These are phyloP conservation scores for Mya arenaria DNA, from an alignment of 1,140 invertebrate species.

Conservation along the genomic window DNA sequence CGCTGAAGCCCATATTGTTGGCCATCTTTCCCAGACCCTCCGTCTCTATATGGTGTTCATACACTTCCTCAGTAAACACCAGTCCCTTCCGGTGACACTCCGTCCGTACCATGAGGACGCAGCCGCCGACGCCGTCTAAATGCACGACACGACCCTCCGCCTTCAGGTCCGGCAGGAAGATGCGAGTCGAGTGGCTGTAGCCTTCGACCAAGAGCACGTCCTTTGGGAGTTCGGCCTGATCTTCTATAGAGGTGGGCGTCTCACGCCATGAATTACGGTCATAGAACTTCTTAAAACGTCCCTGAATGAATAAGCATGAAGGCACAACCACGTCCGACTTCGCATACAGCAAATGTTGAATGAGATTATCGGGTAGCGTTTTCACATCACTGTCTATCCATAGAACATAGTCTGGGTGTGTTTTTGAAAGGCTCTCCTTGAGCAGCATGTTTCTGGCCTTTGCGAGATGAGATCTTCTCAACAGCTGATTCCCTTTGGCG, in stretches of 20 bases:
- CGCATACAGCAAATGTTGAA: conserved; percentile 74
- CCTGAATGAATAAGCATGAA: conserved; percentile 65
- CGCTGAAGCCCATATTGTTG: conserved; percentile 66
- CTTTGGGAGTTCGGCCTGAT: conserved; percentile 57
- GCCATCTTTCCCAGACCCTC: conserved; percentile 78
- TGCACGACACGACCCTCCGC: conserved; percentile 73
- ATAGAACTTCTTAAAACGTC: conserved; percentile 64
- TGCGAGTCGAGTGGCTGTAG: conserved; percentile 67
- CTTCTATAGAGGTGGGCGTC: conserved; percentile 66
- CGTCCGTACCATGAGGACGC: conserved; percentile 69
- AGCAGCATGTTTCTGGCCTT: conserved; percentile 72
- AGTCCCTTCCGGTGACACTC: conserved; percentile 73
- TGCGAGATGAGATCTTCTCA: conserved; percentile 72
- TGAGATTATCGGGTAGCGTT: conserved; percentile 68
- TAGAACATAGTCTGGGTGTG: conserved; percentile 71
- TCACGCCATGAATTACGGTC: conserved; percentile 79
- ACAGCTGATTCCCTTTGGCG: conserved; percentile 59
- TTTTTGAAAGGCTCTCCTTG: conserved; percentile 55
- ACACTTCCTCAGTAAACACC: conserved; percentile 71
- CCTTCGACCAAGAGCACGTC: conserved; percentile 74
- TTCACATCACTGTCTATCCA: conserved; percentile 77
- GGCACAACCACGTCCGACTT: conserved; percentile 72
- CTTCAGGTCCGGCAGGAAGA: conserved; percentile 73
- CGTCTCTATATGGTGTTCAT: conserved; percentile 77
- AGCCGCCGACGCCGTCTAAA: conserved; percentile 78